Evolutionary conservation across 2,113 vertebrate genomes (phyloP).

Genomic region (Cheirogaleus medius): DNA sequence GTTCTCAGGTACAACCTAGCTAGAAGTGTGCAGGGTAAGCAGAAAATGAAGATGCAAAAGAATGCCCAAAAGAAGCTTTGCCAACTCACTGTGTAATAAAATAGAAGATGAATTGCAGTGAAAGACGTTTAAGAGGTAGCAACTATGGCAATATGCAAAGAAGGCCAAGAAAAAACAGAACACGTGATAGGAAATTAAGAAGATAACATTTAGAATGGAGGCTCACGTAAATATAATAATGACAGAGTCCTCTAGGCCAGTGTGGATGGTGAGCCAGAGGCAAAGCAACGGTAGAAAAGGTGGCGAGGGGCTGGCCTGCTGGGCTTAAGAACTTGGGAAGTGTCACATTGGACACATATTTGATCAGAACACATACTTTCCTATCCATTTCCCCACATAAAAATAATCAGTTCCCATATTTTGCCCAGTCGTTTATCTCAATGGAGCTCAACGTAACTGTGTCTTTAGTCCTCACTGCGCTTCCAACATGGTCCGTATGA

Average conservation of each 20-base stretch:
- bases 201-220: slow-evolving; percentile 86
- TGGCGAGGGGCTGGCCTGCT: slow-evolving; percentile 87
- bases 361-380: neutral
- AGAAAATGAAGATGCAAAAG: neutral
- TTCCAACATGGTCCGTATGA: neutral
- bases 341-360: neutral
- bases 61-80: neutral
- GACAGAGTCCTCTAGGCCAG: slow-evolving; percentile 87
- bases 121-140: neutral
- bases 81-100: neutral
- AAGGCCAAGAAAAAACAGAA: neutral
- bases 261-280: slow-evolving; percentile 89
- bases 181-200: neutral
- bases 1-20: neutral
- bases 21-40: neutral
- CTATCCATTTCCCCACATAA: neutral
- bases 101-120: neutral
- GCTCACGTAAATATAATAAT: slow-evolving; percentile 86
- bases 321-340: slow-evolving; percentile 44
- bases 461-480: neutral
- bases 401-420: neutral
- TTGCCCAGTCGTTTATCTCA: neutral
- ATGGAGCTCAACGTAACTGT: neutral
- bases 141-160: neutral
- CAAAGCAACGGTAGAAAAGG: slow-evolving; percentile 80